Base-by-base conservation (phyloP, 2,888 invertebrate species). In the Cephus spinipes region DNA sequence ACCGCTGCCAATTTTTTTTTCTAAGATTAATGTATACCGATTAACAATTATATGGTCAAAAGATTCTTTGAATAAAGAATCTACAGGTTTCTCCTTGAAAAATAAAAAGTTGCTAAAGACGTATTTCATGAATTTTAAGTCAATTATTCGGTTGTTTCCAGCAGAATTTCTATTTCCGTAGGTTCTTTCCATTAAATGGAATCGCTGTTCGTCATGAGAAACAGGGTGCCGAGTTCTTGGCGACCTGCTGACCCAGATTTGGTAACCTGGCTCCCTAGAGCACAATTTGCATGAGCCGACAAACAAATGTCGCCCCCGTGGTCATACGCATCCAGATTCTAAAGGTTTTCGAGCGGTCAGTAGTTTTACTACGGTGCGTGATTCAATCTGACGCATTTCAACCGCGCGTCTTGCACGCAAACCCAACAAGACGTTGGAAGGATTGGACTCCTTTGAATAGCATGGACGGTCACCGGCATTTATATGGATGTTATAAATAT, bases 1-100 rank as follows among this genome's bases (percentile, higher is more conserved):
- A 90, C 90, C 90, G 90, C 90, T 90, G 90, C 90, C 90, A 90
- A 81, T 82, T 84, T 84, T 85, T 88, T 89, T 87, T 85, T 80
- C 68, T 6, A 23, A 55, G 6, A 55, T 23, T 2, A 23, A 4
- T 55, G 55, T 55, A 23, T 9, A 23, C 55, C 6, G 9, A 55
- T 55, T 55, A 40, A 15, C 40, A 40, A 40, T 55, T 55, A 55
- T 40, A 55, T 23, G 1, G 55, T 9, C 55, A 55, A 55, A 55
- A 2, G 55, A 55, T 23, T 55, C 1, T 2, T 55, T 6, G 1
- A 12, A 35, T 9, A 23, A 55, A 2, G 23, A 23, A 55, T 55
- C 23, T 23, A 55, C 55, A 55, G 23, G 23, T 23, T 55, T 55
- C 15, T 55, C 55, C 9, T 9, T 55, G 9, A 55, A 55, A 55